phyloP scores from a whole-genome alignment of 1,140 invertebrate species.

The Plectrocnemia conspersa region DNA sequence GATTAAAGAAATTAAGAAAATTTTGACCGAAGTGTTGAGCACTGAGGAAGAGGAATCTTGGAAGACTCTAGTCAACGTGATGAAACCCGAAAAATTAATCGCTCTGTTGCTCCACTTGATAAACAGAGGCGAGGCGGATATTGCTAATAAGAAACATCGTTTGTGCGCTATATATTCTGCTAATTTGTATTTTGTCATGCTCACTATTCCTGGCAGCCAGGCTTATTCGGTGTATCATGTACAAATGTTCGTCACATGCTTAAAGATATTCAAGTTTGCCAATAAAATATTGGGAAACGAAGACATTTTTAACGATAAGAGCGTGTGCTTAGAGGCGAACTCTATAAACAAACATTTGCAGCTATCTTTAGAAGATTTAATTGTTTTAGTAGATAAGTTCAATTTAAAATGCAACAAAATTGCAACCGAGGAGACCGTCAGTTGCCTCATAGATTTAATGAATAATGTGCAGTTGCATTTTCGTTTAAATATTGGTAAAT shows the following conservation, averaged over 20 bases:
- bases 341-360: constrained; percentile 18
- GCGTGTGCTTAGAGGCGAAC: constrained; percentile 5
- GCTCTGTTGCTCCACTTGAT: constrained; percentile 25
- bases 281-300: constrained; percentile 19
- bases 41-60: constrained; percentile 11
- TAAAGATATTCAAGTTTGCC: constrained; percentile 22
- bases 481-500: constrained; percentile 17
- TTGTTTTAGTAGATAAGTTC: constrained; percentile 7
- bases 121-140: constrained; percentile 20
- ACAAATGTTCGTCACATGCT: constrained; percentile 25
- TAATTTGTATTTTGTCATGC: constrained; percentile 24
- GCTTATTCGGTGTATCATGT: constrained; percentile 26
- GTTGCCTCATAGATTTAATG: constrained; percentile 23
- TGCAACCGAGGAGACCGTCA: constrained; percentile 25
- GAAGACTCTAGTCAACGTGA: constrained; percentile 9
- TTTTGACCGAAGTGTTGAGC: not conserved
- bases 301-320: constrained; percentile 3
- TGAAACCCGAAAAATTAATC: constrained; percentile 23
- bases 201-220: constrained; percentile 24
- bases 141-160: constrained; percentile 4
- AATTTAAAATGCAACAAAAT: constrained; percentile 14
- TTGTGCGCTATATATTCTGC: constrained; percentile 17
- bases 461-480: constrained; percentile 17
- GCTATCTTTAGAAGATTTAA: constrained; percentile 19
- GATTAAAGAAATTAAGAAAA: constrained; percentile 10